These are phyloP conservation scores for Arge pagana DNA, from an alignment of 2,888 invertebrate species.

Conservation along the genomic window DNA sequence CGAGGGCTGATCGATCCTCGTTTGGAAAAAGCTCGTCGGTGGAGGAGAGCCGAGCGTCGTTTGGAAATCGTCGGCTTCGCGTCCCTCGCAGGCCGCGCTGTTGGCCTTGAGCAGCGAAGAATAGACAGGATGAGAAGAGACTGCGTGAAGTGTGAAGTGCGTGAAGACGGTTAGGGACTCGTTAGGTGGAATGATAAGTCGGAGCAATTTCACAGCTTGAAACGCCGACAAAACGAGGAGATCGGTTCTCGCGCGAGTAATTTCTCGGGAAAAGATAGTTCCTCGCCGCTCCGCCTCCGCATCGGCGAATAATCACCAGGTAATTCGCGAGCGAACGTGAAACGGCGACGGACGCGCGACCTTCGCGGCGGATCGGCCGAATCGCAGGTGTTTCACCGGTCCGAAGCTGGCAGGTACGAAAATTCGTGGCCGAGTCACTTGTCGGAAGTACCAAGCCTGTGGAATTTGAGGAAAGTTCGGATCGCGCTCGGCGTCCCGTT, in stretches of 20 bases:
- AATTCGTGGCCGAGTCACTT: no score
- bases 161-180: constrained; percentile 52
- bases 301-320: background rate
- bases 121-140: constrained; percentile 32
- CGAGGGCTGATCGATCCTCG: no score
- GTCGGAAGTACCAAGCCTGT: no score
- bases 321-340: background rate
- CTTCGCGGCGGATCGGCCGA: no score
- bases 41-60: no score
- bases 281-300: no score
- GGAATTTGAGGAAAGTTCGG: constrained; percentile 45
- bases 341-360: no score
- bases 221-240: constrained; percentile 40
- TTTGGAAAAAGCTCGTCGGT: no score
- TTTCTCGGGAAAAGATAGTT: background rate
- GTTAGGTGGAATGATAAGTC: constrained; percentile 57
- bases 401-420: no score
- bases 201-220: constrained; percentile 52
- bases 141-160: constrained; percentile 41
- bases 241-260: constrained; percentile 5
- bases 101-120: constrained; percentile 29
- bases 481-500: constrained; percentile 52
- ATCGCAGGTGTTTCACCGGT: no score
- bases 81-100: constrained; percentile 32
- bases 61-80: no score